These are phyloP conservation scores for Leptinotarsa undecemlineata DNA, from an alignment of 1,140 invertebrate genomes.

Conservation along the genomic window DNA sequence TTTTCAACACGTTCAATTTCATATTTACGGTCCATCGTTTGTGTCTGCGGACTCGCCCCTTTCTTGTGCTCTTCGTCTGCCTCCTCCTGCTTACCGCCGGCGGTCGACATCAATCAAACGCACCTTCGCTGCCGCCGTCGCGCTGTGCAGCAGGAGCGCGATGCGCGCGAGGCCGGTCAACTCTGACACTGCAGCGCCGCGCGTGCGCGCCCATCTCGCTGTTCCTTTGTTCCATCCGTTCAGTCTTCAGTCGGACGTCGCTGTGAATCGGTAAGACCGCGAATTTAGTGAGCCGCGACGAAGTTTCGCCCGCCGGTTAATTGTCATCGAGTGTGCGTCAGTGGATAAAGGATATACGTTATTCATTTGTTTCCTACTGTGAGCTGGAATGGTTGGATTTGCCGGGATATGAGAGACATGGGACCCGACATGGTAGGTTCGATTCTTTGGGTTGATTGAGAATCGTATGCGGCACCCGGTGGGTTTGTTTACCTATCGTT, in stretches of 20 bases:
- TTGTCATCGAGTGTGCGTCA: conserved; percentile 28
- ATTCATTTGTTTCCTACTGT: not conserved
- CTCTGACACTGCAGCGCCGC: conserved; percentile 34
- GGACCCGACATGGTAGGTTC: conserved; percentile 72
- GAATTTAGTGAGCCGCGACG: conserved; percentile 67
- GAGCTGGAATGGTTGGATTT: conserved; percentile 43
- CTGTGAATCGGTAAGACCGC: conserved; percentile 45
- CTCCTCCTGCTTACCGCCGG: not conserved
- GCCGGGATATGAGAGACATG: conserved; percentile 69
- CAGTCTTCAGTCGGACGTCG: conserved; percentile 43
- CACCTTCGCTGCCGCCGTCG: not conserved
- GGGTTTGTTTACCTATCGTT: conserved; percentile 58
- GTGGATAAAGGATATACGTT: not conserved
- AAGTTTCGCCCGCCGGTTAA: conserved; percentile 63
- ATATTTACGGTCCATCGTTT: not conserved
- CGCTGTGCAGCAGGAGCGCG: conserved; percentile 19
- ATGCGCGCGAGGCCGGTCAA: conserved; percentile 18
- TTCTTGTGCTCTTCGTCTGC: not conserved
- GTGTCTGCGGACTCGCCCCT: not conserved
- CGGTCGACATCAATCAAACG: not conserved
- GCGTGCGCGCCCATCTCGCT: conserved; percentile 35
- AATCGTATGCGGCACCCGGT: conserved; percentile 46
- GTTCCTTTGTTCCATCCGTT: conserved; percentile 41
- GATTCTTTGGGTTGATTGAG: not conserved
- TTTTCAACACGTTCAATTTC: too few relatives aligned